phyloP scores from a whole-genome alignment of 2,888 invertebrate genomes.

The Oxyteleia sp. region DNA sequence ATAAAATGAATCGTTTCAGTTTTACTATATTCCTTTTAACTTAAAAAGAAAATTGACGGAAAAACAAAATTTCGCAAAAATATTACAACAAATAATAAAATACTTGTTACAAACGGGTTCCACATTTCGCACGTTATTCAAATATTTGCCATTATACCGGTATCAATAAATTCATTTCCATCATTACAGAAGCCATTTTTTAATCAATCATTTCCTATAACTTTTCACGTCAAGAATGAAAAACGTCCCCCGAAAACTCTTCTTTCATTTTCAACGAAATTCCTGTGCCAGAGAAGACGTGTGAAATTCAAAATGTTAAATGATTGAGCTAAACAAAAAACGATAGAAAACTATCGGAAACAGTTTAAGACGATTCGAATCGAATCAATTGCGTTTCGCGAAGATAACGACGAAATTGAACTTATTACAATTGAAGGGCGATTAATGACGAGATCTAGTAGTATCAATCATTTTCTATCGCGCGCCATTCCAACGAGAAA shows the following conservation, averaged over 20 bases:
- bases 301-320: conserved; percentile 37
- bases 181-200: conserved; percentile 31
- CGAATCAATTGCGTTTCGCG: conserved; percentile 24
- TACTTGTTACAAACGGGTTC: not conserved
- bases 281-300: conserved; percentile 17
- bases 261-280: conserved; percentile 20
- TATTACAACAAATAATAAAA: not conserved
- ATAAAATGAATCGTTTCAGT: too few species aligned
- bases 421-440: conserved; percentile 39
- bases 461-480: conserved; percentile 51
- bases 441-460: conserved; percentile 22
- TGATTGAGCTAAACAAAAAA: conserved; percentile 23
- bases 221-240: conserved; percentile 36
- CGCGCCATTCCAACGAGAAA: conserved; percentile 34
- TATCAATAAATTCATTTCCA: conserved; percentile 23
- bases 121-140: not conserved
- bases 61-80: not conserved
- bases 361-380: conserved; percentile 41
- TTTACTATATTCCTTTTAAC: too few species aligned
- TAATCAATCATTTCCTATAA: conserved; percentile 34
- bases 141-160: conserved; percentile 2
- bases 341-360: conserved; percentile 40
- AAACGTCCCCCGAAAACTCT: conserved; percentile 23
- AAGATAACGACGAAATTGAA: conserved; percentile 38
- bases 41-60: too few species aligned